Evolutionary conservation across 1,140 invertebrate species (phyloP).

Genomic region (Andrena cerasifolii): DNA sequence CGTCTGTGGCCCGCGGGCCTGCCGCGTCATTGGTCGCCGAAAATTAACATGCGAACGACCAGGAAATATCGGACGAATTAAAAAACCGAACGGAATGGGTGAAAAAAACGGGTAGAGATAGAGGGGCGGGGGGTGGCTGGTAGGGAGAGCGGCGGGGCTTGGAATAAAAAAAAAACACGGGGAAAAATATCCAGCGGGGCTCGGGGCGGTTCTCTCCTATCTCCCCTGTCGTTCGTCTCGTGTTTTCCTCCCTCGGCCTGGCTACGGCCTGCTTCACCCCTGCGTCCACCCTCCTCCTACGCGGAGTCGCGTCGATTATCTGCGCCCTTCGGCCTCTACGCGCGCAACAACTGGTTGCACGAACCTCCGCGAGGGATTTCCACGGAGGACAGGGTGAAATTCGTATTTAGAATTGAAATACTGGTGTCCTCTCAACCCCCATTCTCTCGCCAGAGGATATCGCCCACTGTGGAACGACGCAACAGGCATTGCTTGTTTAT

Average conservation of each 20-base stretch:
- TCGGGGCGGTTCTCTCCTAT: conserved; percentile 18
- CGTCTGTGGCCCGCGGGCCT: conserved; percentile 74
- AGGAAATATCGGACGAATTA: conserved; percentile 77
- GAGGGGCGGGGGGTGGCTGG: conserved; percentile 3
- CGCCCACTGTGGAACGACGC: neutral
- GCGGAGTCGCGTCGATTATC: conserved; percentile 43
- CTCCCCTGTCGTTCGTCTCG: neutral
- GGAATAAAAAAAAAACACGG: conserved; percentile 47
- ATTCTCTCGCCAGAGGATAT: neutral
- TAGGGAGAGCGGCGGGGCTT: conserved; percentile 37
- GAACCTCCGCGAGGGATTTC: neutral
- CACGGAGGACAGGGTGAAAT: neutral
- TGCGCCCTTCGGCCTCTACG: neutral
- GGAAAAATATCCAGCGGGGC: conserved; percentile 45
- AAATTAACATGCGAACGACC: conserved; percentile 80
- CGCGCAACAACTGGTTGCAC: conserved; percentile 19
- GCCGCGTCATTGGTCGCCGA: conserved; percentile 74
- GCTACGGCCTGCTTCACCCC: neutral
- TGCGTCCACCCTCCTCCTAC: neutral
- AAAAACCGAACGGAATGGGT: conserved; percentile 65
- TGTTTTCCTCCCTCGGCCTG: conserved; percentile 24
- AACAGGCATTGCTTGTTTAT: neutral
- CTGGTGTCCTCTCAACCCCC: neutral
- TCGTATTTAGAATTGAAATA: neutral
- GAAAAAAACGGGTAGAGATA: conserved; percentile 30